Base-by-base conservation (phyloP, 2,888 invertebrate species). In the Hypomecis atomaria region DNA sequence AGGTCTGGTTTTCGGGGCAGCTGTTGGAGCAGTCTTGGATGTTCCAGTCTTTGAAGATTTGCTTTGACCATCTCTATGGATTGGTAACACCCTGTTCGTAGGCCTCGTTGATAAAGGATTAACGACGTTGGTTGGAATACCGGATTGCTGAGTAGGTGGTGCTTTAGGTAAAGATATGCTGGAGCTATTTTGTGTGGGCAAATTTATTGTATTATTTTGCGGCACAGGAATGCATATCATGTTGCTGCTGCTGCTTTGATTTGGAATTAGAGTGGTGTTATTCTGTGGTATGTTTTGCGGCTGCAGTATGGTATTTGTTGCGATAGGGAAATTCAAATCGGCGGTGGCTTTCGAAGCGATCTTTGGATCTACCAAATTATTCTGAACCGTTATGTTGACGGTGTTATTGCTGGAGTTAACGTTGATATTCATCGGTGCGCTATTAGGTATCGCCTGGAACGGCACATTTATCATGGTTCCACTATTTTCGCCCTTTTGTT, bases 81-180 rank as follows among this genome's bases (percentile, higher is more conserved):
- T 95, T 8, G 96, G 96, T 56, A 96, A 79, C 1, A 96, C 96
- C 68, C 96, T 93, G 79, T 96, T 96, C 93, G 96, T 96, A 47
- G 96, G 96, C 64, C 96, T 90, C 85, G 88, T 93, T 5, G 90
- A 89, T 88, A 95, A 94, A 1, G 96, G 96, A 78, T 95, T 95
- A 0, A 96, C 96, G 57, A 96, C 94, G 81, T 96, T 96, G 9
- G 95, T 96, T 13, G 95, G 95, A 74, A 96, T 94, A 42, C 94
- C 93, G 66, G 89, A 90, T 75, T 94, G 94, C 78, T 94, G 94
- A 66, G 94, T 94, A 9, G 93, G 90, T 38, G 93, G 92, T 58
- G 95, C 94, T 75, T 94, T 94, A 6, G 95, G 95, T 67, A 95
- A 87, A 65, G 93, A 93, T 70, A 95, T 95, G 75, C 94, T 94